Conservation (phyloP, 2,888 invertebrate genomes). For the Ornithoptera priamus region DNA sequence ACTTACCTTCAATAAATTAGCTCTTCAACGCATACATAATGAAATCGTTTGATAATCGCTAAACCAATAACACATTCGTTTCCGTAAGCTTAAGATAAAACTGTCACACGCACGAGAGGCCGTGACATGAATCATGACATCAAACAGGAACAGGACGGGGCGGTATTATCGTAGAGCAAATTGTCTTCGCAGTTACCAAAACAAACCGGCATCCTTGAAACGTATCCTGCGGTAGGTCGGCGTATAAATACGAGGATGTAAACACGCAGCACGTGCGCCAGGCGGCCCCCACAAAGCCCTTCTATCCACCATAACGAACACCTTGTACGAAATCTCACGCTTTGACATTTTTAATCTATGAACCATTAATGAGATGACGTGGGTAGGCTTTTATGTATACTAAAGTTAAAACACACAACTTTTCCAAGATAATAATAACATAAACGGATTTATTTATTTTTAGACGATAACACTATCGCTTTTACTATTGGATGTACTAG, state of each 20-base stretch:
- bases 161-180: slow-evolving; percentile 46
- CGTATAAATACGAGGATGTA: slow-evolving; percentile 49
- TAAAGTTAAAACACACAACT: too few species aligned
- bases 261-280: slow-evolving; percentile 55
- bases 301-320: slow-evolving; percentile 9
- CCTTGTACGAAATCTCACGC: not conserved
- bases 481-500: too few species aligned
- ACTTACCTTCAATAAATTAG: too few species aligned
- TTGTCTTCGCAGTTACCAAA: slow-evolving; percentile 28
- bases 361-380: not conserved
- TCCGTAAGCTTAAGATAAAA: slow-evolving; percentile 2
- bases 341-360: slow-evolving; percentile 2
- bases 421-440: too few species aligned
- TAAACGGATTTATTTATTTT: too few species aligned
- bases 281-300: slow-evolving; percentile 24
- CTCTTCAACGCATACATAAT: too few species aligned
- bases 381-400: not conserved
- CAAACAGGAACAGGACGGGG: slow-evolving; percentile 42
- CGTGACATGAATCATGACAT: slow-evolving; percentile 19
- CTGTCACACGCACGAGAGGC: not conserved
- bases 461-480: too few species aligned
- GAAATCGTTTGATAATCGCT: slow-evolving; percentile 5
- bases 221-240: slow-evolving; percentile 60
- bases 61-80: slow-evolving; percentile 18
- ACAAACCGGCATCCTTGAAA: slow-evolving; percentile 30